Conservation (phyloP, 2,888 invertebrate species). For the Vandiemenella viatica region DNA sequence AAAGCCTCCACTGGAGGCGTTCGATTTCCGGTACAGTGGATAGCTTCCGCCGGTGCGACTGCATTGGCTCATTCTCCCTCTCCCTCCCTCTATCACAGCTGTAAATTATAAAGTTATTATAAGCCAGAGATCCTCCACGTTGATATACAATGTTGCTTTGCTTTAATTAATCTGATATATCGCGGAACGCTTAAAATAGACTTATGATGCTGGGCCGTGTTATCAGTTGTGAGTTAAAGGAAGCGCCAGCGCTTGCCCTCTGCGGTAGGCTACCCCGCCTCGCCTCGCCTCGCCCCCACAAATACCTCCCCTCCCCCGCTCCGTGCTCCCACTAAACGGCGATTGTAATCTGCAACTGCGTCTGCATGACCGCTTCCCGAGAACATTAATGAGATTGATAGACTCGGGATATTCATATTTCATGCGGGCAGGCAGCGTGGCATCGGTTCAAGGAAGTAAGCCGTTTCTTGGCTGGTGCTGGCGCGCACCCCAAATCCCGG, state of each 20-base stretch:
- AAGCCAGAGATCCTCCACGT: constrained; percentile 32
- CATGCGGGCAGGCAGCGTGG: constrained; percentile 8
- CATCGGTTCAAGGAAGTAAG: constrained; percentile 12
- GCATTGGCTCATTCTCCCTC: neutral
- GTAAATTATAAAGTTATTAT: constrained; percentile 37
- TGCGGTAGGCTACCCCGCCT: constrained; percentile 16
- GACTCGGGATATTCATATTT: constrained; percentile 16
- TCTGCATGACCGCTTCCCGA: constrained; percentile 14
- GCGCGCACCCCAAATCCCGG: neutral
- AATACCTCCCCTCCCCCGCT: constrained; percentile 16
- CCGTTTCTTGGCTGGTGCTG: neutral
- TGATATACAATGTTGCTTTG: constrained; percentile 36
- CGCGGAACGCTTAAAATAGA: constrained; percentile 18
- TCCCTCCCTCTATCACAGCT: constrained; percentile 5
- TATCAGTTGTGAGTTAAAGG: constrained; percentile 17
- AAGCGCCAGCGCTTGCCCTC: constrained; percentile 17
- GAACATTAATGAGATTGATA: constrained; percentile 17
- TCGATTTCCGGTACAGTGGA: too few species aligned
- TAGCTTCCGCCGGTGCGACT: too few species aligned
- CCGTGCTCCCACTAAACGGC: constrained; percentile 21
- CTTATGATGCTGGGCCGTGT: constrained; percentile 14
- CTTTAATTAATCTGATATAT: constrained; percentile 35
- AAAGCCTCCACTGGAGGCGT: too few species aligned
- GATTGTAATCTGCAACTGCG: constrained; percentile 30
- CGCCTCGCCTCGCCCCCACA: constrained; percentile 13